These are phyloP conservation scores for Agriopis aurantiaria DNA, from an alignment of 2,888 invertebrate genomes.

Conservation along the genomic window DNA sequence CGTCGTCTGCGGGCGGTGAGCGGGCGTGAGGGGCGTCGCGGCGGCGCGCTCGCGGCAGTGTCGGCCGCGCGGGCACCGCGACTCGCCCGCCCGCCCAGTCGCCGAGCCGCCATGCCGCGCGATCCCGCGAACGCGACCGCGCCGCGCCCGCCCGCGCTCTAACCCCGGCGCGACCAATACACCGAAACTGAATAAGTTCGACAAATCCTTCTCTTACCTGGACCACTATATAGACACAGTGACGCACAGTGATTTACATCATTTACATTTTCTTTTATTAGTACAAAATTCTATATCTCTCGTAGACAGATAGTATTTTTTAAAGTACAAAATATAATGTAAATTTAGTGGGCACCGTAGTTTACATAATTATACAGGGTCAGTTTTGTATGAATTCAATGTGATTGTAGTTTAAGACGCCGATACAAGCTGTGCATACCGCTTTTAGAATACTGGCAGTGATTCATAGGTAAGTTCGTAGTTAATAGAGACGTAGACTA, in stretches of 20 bases:
- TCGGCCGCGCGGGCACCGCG: constrained; percentile 62
- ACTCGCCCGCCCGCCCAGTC: constrained; percentile 48
- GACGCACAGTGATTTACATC: constrained; percentile 60
- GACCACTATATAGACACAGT: constrained; percentile 84
- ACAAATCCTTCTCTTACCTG: constrained; percentile 85
- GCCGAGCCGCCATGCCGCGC: constrained; percentile 59
- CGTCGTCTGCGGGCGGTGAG: constrained; percentile 52
- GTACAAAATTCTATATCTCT: constrained; percentile 84
- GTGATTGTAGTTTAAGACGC: constrained; percentile 86
- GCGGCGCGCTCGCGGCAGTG: constrained; percentile 84
- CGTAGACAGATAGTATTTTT: constrained; percentile 79
- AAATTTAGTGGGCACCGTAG: constrained; percentile 72
- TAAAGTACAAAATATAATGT: constrained; percentile 84
- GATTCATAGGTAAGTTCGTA: constrained; percentile 76
- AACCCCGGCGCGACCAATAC: constrained; percentile 68
- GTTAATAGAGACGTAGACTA: constrained; percentile 27
- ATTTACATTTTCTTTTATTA: constrained; percentile 66
- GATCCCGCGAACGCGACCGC: constrained; percentile 53
- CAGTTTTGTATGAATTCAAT: constrained; percentile 86
- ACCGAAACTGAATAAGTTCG: constrained; percentile 86
- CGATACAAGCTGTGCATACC: constrained; percentile 77
- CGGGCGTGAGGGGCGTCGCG: constrained; percentile 66
- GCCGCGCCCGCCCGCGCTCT: constrained; percentile 65
- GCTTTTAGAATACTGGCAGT: constrained; percentile 74
- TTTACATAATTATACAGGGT: constrained; percentile 85